A percentile compares a stretch with the other conserved stretches of the same genome.
Conservation (phyloP, 2,797 vertebrate genomes). For the Acanthornis magna region DNA sequence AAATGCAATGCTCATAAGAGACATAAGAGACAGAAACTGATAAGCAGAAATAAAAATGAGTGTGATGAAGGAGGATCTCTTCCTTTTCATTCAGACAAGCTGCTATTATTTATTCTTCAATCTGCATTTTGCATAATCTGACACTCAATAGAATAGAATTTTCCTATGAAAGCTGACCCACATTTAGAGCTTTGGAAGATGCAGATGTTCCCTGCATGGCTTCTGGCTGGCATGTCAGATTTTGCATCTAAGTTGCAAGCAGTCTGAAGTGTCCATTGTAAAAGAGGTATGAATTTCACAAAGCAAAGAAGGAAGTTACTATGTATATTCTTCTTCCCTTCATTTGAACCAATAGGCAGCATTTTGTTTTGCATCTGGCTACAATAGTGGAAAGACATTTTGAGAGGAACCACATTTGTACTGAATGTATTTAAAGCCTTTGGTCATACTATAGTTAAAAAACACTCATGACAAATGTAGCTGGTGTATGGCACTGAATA, state of each 20-base stretch:
- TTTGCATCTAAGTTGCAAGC: neutral
- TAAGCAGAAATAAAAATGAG: neutral
- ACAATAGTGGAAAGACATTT: neutral
- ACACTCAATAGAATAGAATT: neutral
- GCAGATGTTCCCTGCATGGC: neutral
- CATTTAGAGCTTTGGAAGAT: neutral
- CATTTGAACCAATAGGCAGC: neutral
- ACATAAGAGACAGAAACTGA: neutral
- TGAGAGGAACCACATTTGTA: neutral
- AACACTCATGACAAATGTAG: neutral
- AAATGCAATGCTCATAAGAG: neutral
- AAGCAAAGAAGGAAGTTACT: neutral
- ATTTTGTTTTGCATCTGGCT: neutral
- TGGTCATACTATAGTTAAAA: neutral
- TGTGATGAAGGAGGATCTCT: neutral
- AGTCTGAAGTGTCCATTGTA: neutral
- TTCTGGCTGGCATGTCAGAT: neutral
- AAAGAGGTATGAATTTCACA: neutral
- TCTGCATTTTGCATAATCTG: neutral
- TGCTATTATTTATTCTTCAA: neutral
- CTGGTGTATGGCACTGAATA: neutral
- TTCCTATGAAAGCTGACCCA: neutral
- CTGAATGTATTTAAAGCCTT: neutral
- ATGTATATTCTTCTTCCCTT: neutral
- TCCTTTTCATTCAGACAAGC: neutral